Percentiles rank a stretch among this genome's conserved stretches.
Conservation (phyloP, 2,888 invertebrate species). For the Tachina grossa region DNA sequence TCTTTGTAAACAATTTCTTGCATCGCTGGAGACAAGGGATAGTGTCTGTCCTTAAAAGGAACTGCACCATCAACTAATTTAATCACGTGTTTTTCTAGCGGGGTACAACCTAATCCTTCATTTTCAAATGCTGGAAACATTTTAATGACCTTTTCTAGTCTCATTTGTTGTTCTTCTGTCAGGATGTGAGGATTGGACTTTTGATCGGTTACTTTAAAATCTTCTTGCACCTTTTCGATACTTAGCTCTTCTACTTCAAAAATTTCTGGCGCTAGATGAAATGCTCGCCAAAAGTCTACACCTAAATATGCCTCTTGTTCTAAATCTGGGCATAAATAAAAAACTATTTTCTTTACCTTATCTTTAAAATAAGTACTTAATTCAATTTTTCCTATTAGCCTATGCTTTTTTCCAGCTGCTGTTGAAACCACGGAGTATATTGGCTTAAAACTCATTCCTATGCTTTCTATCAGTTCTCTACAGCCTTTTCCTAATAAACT, state of each 20-base stretch:
- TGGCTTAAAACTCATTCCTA: background rate
- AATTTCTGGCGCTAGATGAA: conserved; percentile 17
- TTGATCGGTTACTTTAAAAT: background rate
- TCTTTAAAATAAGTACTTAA: background rate
- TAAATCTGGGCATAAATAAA: conserved; percentile 30
- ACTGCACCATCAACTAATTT: background rate
- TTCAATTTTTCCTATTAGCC: background rate
- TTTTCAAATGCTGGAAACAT: background rate
- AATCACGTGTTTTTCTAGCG: background rate
- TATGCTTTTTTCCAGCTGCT: background rate
- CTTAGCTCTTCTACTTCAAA: conserved; percentile 2
- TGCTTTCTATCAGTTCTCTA: conserved; percentile 11
- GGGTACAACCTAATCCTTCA: background rate
- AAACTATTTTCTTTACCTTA: background rate
- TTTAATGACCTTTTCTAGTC: background rate
- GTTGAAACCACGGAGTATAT: conserved; percentile 18
- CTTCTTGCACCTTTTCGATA: background rate
- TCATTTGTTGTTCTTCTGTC: background rate
- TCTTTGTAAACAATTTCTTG: conserved; percentile 69
- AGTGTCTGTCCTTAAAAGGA: conserved; percentile 39
- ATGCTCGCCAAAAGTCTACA: conserved; percentile 15
- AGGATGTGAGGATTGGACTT: background rate
- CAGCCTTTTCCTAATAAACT: conserved; percentile 38
- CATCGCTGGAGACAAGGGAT: conserved; percentile 59
- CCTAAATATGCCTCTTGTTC: conserved; percentile 28